Base-by-base conservation (phyloP, 2,797 vertebrate genomes). In the Phaenicophaeus curvirostris region DNA sequence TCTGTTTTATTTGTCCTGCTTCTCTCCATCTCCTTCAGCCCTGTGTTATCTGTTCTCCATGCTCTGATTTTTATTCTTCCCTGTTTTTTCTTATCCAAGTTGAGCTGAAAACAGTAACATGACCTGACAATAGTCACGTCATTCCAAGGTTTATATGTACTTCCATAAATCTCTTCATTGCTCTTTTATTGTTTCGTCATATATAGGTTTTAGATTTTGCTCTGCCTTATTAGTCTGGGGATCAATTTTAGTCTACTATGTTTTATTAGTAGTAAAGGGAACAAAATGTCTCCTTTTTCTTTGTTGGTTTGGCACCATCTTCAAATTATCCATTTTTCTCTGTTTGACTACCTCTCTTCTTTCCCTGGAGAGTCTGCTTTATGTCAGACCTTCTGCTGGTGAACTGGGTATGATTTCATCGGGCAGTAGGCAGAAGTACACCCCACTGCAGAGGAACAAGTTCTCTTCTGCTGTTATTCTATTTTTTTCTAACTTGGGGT, bases 121-220 rank as follows among this genome's bases (percentile, higher is more conserved):
- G 81, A 93, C 93, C 93, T 94, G 92, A 95, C 85, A 95, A 94
- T 94, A 90, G 95, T 89, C 62, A 88, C 13, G 6, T 95, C 93
- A 96, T 97, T 96, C 85, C 81, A 94, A 90, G 87, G 74, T 87
- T 96, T 96, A 96, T 96, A 86, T 94, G 77, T 71, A 93, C 96
- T 96, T 96, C 91, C 78, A 92, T 96, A 96, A 95, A 91, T 97
- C 87, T 96, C 89, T 97, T 98, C 90, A 97, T 97, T 96, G 94
- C 95, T 78, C 89, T 90, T 97, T 96, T 94, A 93, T 96, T 96
- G 83, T 90, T 93, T 91, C 91, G 39, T 69, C 46, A 62, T 95
- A 84, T 76, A 87, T 39, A 72, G 39, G 68, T 85, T 95, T 97
- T 92, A 93, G 55, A 62, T 96, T 93, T 87, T 55, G 73, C 42